These are phyloP conservation scores for Phenganax stokvisi DNA, from an alignment of 92 coral and sea anemone species.

Conservation along the genomic window DNA sequence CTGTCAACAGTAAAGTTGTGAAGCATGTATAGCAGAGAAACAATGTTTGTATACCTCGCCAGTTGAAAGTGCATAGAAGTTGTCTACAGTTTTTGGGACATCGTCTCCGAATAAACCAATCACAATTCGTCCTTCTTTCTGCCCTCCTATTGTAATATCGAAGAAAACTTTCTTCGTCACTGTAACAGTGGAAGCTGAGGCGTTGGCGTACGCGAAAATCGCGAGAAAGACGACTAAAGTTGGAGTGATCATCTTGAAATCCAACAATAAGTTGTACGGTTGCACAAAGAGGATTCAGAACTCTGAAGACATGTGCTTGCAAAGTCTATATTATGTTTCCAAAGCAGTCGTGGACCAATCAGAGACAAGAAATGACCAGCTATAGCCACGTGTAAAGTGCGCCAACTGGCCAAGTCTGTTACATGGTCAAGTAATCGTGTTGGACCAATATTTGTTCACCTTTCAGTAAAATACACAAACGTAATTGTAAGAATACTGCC, in stretches of 20 bases:
- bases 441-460: too few species aligned
- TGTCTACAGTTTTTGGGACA: conserved; percentile 46
- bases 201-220: conserved; percentile 37
- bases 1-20: too few species aligned
- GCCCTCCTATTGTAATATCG: conserved; percentile 41
- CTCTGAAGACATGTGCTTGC: too few species aligned
- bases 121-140: conserved; percentile 44
- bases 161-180: conserved; percentile 44
- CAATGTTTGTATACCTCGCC: conserved; percentile 26
- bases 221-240: conserved; percentile 11
- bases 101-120: conserved; percentile 42
- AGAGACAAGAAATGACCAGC: not conserved
- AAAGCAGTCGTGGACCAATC: conserved; percentile 11
- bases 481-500: too few species aligned
- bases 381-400: not conserved
- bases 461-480: too few species aligned
- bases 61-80: conserved; percentile 42
- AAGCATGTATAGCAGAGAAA: too few species aligned
- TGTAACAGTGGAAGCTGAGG: conserved; percentile 17
- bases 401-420: not conserved
- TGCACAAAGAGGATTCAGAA: not conserved
- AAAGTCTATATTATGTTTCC: not conserved
- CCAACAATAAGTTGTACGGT: not conserved
- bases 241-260: not conserved
- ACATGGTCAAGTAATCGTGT: not conserved